These are phyloP conservation scores for Plecotus auritus DNA, from an alignment of 2,113 vertebrate genomes.

Conservation along the genomic window DNA sequence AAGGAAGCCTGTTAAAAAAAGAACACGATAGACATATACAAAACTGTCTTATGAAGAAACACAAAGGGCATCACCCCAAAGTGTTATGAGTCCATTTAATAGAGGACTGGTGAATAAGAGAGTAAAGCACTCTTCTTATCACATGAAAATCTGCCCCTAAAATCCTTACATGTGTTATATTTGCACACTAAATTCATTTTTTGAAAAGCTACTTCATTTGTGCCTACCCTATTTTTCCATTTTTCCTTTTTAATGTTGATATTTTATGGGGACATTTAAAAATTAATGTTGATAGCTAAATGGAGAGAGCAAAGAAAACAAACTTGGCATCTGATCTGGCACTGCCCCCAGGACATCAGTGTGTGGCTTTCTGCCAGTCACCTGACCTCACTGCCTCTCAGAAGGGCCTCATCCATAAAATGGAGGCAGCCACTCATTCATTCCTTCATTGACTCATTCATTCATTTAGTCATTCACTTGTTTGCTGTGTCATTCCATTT, in stretches of 20 bases:
- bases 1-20: background rate
- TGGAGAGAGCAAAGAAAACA: conserved; percentile 12
- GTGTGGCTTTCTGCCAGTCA: background rate
- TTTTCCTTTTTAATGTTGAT: background rate
- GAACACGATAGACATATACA: background rate
- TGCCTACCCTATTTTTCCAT: background rate
- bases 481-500: conserved; percentile 14
- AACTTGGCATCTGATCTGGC: background rate
- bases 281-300: background rate
- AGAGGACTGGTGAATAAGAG: background rate
- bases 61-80: background rate
- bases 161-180: background rate
- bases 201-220: background rate
- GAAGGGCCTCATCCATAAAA: background rate
- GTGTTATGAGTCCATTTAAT: background rate
- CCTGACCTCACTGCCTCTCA: background rate
- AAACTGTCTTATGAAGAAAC: background rate
- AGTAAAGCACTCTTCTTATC: background rate
- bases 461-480: background rate
- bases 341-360: background rate
- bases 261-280: background rate
- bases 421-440: background rate
- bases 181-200: background rate
- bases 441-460: background rate
- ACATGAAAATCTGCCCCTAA: background rate